A percentile compares a stretch with the other conserved stretches of the same genome.
Evolutionary conservation across 2,797 vertebrate genomes (phyloP).

Genomic region (Mycteria americana): DNA sequence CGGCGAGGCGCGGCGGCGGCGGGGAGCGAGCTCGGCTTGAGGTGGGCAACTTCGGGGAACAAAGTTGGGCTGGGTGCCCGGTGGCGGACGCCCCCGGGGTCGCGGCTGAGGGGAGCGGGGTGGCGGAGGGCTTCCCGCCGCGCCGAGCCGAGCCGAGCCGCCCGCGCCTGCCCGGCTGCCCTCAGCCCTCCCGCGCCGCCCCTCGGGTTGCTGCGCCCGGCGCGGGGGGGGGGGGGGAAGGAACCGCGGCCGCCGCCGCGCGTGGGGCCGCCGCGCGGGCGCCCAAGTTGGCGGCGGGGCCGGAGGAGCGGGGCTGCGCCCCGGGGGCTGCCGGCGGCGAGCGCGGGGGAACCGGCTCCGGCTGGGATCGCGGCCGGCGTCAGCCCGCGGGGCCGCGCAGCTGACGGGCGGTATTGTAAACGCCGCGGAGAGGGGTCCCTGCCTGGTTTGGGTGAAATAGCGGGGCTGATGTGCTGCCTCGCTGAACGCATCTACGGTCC

Average conservation of each 20-base stretch:
- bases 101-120: neutral
- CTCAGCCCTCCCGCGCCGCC: neutral
- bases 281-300: neutral
- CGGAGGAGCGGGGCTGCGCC: neutral
- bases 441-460: neutral
- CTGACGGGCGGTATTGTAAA: neutral
- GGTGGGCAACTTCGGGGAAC: slow-evolving; percentile 45
- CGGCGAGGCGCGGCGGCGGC: neutral
- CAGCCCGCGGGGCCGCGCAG: neutral
- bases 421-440: no score
- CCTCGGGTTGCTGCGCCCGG: no score
- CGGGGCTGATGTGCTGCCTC: neutral
- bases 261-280: neutral
- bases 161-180: neutral
- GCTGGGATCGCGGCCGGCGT: neutral
- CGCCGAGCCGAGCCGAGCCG: no score
- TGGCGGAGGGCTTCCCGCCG: neutral
- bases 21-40: neutral
- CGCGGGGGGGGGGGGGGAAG: neutral
- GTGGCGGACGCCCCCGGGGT: no score
- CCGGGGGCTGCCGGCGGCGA: neutral
- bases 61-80: neutral
- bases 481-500: neutral
- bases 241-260: no score
- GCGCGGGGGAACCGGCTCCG: neutral